Evolutionary conservation across 1,140 invertebrate genomes (phyloP), one percentile per base, ranked within the genome.

Genomic region (Neotoxoptera formosana): DNA sequence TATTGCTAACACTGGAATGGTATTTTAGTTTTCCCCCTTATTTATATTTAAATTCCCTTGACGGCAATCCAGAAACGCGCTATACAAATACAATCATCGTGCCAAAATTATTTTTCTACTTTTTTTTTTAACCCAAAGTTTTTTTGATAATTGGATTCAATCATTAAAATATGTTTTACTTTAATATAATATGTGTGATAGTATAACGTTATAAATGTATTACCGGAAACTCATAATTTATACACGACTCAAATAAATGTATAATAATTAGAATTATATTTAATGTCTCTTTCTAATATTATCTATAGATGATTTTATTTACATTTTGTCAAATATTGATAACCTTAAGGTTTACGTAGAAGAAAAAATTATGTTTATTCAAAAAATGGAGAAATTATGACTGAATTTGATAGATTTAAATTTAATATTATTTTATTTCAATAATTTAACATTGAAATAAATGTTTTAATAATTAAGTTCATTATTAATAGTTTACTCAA

Each of bases 41-140:
- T 67, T 60, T 60, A 90, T 67, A 90, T 90, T 90, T 90, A 67
- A 90, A 90, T 90, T 67, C 56, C 53, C 36, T 90, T 90, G 89
- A 90, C 36, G 53, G n/a, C 25, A 67, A 90, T 90, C 36, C 89
- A 60, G 53, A 56, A 89, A 67, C 53, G 7, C 53, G 36, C 51
- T 30, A 36, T 41, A 60, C 7, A 67, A 30, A 67, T 45, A 30
- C 7, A 2, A 60, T 60, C 9, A 45, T 60, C 88, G 30, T 90
- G 89, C 89, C 89, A 90, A 90, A 76, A 56, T 90, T 41, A 90
- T 90, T 90, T 41, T 56, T 53, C 48, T 56, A 53, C 48, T 14
- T 25, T 89, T 53, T 53, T n/a, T 87, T 51, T 51, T n/a, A 47
- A 47, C n/a, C 60, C n/a, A 76, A 76, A n/a, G 30, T 67, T 67